A percentile compares a stretch with the other conserved stretches of the same genome.
Evolutionary conservation across 2,888 invertebrate genomes (phyloP).

Genomic region (Lasioglossum oenotherae): DNA sequence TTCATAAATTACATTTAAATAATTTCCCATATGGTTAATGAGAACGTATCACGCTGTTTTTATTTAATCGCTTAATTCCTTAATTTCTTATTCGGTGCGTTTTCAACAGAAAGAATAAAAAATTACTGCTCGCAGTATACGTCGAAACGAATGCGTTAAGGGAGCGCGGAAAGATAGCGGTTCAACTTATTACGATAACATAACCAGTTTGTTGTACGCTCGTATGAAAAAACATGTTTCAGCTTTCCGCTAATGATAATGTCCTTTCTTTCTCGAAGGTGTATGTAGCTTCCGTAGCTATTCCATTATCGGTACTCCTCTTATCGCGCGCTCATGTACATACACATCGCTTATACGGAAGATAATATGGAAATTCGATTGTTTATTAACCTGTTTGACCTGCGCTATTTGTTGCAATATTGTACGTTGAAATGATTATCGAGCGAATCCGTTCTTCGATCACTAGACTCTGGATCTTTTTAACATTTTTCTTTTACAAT

Average conservation of each 20-base stretch:
- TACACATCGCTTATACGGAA: slow-evolving; percentile 9
- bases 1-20: background rate
- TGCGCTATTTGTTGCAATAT: background rate
- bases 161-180: slow-evolving; percentile 38
- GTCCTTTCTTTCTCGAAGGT: slow-evolving; percentile 19
- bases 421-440: background rate
- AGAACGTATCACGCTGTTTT: background rate
- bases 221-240: slow-evolving; percentile 60
- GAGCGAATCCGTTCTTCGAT: background rate
- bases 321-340: slow-evolving; percentile 29
- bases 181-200: slow-evolving; percentile 62
- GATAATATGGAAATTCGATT: slow-evolving; percentile 64
- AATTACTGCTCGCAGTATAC: background rate
- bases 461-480: background rate
- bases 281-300: slow-evolving; percentile 19
- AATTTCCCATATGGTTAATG: background rate
- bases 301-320: slow-evolving; percentile 25
- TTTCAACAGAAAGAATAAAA: background rate
- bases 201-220: slow-evolving; percentile 66
- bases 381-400: background rate
- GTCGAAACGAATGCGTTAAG: slow-evolving; percentile 18
- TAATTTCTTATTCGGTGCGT: background rate
- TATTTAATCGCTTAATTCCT: background rate
- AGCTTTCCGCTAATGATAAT: slow-evolving; percentile 58
- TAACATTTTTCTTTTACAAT: background rate